Percentiles rank a stretch among this genome's conserved stretches.
Evolutionary conservation across 1,140 invertebrate genomes (phyloP).

Genomic region (Brachionus paranguensis): DNA sequence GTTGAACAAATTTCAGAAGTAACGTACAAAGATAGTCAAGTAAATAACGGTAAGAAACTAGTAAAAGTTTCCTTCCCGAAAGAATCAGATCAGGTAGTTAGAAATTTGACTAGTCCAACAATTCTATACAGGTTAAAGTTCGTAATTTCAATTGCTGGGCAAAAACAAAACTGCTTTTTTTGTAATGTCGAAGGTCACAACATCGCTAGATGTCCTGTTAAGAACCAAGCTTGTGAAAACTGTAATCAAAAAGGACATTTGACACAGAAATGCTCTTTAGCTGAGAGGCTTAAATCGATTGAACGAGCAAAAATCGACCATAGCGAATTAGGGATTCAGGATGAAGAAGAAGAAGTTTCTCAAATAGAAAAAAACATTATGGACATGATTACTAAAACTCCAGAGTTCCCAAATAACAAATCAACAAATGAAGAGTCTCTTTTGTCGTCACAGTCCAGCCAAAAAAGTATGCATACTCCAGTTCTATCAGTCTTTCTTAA

Average conservation of each 20-base stretch:
- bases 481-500: no score
- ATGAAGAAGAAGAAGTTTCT: neutral
- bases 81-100: no score
- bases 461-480: no score
- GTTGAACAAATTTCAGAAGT: neutral
- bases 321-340: neutral
- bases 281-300: neutral
- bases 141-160: neutral
- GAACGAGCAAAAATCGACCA: neutral
- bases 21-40: neutral
- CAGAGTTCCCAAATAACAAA: neutral
- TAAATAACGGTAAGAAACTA: neutral
- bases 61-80: neutral
- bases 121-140: neutral
- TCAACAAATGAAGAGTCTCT: neutral
- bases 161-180: neutral
- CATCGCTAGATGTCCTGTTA: neutral
- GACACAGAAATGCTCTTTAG: neutral
- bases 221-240: no score
- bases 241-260: neutral
- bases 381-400: neutral
- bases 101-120: no score
- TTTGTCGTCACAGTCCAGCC: neutral
- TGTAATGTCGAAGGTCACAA: neutral
- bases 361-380: neutral